Percentiles rank a stretch among this genome's conserved stretches.
Evolutionary conservation across 2,113 vertebrate genomes (phyloP).

Genomic region (Gracilinanus agilis): DNA sequence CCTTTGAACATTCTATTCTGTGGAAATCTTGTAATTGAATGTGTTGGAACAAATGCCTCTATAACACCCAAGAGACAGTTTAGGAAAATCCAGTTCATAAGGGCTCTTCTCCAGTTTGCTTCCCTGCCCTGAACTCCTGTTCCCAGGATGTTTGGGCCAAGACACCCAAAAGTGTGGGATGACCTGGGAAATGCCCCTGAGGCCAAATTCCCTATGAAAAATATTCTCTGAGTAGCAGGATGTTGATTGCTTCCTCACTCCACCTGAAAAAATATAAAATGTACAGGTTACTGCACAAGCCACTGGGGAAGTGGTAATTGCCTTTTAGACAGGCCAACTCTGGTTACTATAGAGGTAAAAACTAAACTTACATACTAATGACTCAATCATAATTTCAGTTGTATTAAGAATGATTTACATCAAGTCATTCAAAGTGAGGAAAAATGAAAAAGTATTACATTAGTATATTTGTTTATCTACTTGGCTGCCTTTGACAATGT

Average conservation of each 20-base stretch:
- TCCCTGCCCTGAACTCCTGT: not conserved
- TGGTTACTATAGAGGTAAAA: not conserved
- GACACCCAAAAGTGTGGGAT: not conserved
- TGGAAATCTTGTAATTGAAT: not conserved
- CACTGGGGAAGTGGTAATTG: not conserved
- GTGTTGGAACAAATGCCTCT: not conserved
- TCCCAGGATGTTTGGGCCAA: not conserved
- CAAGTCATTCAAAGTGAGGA: constrained; percentile 53
- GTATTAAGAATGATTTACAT: constrained; percentile 34
- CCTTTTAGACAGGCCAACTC: not conserved
- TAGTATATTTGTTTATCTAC: constrained; percentile 70
- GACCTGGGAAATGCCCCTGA: constrained; percentile 33
- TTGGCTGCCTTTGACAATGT: constrained; percentile 65
- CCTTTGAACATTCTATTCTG: not conserved
- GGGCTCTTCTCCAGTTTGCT: not conserved
- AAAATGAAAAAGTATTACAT: constrained; percentile 58
- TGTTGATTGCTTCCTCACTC: not conserved
- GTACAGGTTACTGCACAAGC: not conserved
- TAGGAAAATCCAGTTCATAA: not conserved
- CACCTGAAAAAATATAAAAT: not conserved
- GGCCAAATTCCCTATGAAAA: constrained; percentile 30
- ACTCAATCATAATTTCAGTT: not conserved
- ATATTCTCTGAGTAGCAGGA: not conserved
- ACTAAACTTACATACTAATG: not conserved
- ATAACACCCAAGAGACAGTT: not conserved